phyloP scores from a whole-genome alignment of 2,113 vertebrate species.

The Gorsachius goisagi region DNA sequence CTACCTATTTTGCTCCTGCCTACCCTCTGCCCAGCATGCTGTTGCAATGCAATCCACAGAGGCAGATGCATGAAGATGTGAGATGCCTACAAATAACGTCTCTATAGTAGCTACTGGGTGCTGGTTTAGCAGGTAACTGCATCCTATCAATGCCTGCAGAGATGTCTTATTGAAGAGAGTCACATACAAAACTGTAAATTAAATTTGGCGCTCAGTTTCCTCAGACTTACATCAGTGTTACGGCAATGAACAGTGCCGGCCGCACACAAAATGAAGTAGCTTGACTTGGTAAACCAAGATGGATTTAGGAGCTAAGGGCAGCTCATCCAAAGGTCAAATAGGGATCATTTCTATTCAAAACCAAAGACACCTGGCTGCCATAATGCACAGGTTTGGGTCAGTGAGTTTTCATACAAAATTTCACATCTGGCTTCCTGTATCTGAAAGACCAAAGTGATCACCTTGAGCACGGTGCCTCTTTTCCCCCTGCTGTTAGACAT shows the following conservation, averaged over 20 bases:
- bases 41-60: neutral
- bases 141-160: neutral
- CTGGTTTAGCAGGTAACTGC: neutral
- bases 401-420: neutral
- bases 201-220: neutral
- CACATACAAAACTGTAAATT: neutral
- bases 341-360: neutral
- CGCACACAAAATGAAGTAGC: neutral
- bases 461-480: neutral
- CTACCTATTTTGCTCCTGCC: neutral
- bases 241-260: neutral
- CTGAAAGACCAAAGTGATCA: neutral
- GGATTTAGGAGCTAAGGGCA: neutral
- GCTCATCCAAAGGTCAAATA: neutral
- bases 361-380: neutral
- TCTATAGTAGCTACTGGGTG: neutral
- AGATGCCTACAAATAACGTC: neutral
- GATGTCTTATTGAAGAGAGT: neutral
- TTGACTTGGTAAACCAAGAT: neutral
- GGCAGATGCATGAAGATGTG: neutral
- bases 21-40: neutral
- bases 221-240: neutral
- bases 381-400: neutral
- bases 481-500: too few relatives aligned
- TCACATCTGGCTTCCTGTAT: neutral